phyloP scores from a whole-genome alignment of 2,888 invertebrate species.

The Torymus texanus region DNA sequence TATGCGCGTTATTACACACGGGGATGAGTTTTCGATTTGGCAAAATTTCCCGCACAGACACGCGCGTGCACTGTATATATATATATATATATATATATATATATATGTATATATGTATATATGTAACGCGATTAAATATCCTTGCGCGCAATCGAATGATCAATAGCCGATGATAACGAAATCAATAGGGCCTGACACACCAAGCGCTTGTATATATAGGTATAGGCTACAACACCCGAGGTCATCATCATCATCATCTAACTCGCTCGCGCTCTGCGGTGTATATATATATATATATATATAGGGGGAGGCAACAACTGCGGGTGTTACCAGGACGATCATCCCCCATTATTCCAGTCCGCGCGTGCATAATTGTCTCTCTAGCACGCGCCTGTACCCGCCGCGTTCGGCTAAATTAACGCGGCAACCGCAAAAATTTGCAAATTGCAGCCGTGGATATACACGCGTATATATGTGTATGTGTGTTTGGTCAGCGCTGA shows the following conservation, averaged over 20 bases:
- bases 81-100: background rate
- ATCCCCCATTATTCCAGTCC: slow-evolving; percentile 56
- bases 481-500: no score
- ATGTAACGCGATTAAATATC: slow-evolving; percentile 34
- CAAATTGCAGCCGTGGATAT: slow-evolving; percentile 8
- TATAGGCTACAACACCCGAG: background rate
- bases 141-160: slow-evolving; percentile 40
- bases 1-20: background rate
- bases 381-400: background rate
- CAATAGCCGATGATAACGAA: slow-evolving; percentile 48
- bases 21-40: slow-evolving; percentile 27
- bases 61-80: no score
- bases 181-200: slow-evolving; percentile 26
- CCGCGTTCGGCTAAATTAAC: background rate
- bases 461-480: background rate
- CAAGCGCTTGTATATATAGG: no score
- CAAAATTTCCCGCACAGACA: slow-evolving; percentile 1
- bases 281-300: background rate
- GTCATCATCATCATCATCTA: slow-evolving; percentile 18
- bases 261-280: slow-evolving; percentile 21
- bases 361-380: slow-evolving; percentile 38
- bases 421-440: slow-evolving; percentile 23
- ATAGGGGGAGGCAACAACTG: slow-evolving; percentile 60
- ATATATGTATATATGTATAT: no score
- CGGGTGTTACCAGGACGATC: slow-evolving; percentile 66